These are phyloP conservation scores for Eufriesea mexicana DNA, from an alignment of 1,140 invertebrate species.

Conservation along the genomic window DNA sequence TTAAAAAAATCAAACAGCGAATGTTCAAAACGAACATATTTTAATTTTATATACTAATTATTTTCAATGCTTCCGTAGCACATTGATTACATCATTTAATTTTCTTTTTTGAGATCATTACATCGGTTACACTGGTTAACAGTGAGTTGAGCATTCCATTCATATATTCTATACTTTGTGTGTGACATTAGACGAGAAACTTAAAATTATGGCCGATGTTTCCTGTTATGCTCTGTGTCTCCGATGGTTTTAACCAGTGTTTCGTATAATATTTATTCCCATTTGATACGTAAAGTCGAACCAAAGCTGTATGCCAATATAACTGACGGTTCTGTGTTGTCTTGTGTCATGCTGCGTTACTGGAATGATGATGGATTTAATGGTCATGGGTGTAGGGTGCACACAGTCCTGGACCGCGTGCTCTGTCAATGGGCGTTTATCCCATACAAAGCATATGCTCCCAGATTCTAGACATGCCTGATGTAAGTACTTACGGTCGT, in stretches of 20 bases:
- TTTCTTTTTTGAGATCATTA: constrained; percentile 26
- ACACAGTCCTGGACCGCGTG: constrained; percentile 92
- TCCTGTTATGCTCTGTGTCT: constrained; percentile 44
- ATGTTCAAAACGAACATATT: constrained; percentile 3
- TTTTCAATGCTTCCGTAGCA: constrained; percentile 38
- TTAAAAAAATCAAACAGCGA: neutral
- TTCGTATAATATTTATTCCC: constrained; percentile 31
- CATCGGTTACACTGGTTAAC: constrained; percentile 36
- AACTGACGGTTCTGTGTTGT: constrained; percentile 76
- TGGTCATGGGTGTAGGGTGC: constrained; percentile 86
- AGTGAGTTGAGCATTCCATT: constrained; percentile 20
- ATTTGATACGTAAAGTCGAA: constrained; percentile 29
- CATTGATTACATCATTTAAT: constrained; percentile 32
- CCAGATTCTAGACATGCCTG: constrained; percentile 90
- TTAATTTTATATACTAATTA: constrained; percentile 44
- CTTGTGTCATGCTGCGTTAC: constrained; percentile 80
- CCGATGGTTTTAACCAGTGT: constrained; percentile 45
- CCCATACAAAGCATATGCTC: constrained; percentile 93
- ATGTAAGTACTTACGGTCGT: constrained; percentile 88
- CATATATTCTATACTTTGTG: neutral
- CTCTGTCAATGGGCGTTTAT: constrained; percentile 92
- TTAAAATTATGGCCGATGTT: constrained; percentile 31
- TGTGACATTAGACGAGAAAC: neutral
- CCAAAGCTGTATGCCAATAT: constrained; percentile 47
- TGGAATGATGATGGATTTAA: constrained; percentile 75